Conservation (phyloP, 2,888 invertebrate species). For the Nemoura dubitans region DNA sequence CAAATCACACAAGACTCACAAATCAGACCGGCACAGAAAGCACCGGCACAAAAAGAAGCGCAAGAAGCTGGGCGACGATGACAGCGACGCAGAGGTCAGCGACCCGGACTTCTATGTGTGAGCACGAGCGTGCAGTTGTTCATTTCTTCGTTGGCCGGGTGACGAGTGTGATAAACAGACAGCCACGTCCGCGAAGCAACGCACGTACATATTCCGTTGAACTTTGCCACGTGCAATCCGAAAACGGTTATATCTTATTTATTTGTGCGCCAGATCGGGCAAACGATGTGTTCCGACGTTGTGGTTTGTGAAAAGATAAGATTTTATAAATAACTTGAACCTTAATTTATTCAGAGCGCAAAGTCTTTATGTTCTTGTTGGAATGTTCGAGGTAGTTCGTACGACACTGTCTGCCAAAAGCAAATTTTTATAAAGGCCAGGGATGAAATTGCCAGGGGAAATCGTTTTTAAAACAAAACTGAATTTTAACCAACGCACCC, state of each 20-base stretch:
- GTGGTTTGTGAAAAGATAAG: not conserved
- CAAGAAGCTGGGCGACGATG: slow-evolving; percentile 67
- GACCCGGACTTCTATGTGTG: slow-evolving; percentile 62
- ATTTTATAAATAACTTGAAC: not conserved
- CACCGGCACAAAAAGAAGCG: slow-evolving; percentile 66
- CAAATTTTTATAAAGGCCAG: not conserved
- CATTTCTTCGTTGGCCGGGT: not conserved
- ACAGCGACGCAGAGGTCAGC: slow-evolving; percentile 73
- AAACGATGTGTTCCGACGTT: not conserved
- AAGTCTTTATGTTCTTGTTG: not conserved
- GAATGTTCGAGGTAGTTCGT: not conserved
- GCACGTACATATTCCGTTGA: not conserved
- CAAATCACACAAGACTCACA: slow-evolving; percentile 57
- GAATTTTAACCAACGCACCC: not conserved
- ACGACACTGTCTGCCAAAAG: not conserved
- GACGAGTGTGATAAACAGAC: not conserved
- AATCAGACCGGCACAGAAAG: slow-evolving; percentile 61
- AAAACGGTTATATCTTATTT: not conserved
- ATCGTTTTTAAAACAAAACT: not conserved
- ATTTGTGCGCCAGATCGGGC: not conserved
- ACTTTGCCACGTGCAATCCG: not conserved
- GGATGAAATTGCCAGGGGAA: not conserved
- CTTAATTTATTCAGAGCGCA: not conserved
- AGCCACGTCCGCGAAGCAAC: not conserved
- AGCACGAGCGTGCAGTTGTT: not conserved